A percentile compares a stretch with the other conserved stretches of the same genome.
These are phyloP conservation scores for Lysiphlebus fabarum DNA, from an alignment of 1,140 invertebrate genomes.

Conservation along the genomic window DNA sequence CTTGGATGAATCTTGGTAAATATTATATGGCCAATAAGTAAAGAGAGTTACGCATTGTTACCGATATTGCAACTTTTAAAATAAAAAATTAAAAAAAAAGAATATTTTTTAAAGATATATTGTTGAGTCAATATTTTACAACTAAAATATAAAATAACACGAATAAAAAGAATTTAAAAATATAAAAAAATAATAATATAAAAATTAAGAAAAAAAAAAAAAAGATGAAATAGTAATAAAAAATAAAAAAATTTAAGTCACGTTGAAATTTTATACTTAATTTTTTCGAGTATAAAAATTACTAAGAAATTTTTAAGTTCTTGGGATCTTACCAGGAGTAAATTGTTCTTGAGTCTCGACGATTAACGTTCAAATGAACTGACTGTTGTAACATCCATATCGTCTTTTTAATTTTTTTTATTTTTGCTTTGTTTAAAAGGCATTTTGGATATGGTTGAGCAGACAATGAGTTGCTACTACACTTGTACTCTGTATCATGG, in stretches of 20 bases:
- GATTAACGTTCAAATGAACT: conserved; percentile 44
- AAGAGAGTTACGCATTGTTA: conserved; percentile 23
- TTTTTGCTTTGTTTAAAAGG: conserved; percentile 29
- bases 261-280: background rate
- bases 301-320: conserved; percentile 19
- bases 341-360: conserved; percentile 33
- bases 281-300: background rate
- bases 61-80: conserved; percentile 22
- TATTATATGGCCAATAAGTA: conserved; percentile 10
- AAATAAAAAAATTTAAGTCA: conserved; percentile 2
- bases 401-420: background rate
- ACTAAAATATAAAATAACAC: background rate
- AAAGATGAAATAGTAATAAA: background rate
- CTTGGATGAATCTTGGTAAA: background rate
- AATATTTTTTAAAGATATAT: conserved; percentile 8
- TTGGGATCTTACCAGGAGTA: conserved; percentile 18
- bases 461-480: conserved; percentile 34
- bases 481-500: background rate
- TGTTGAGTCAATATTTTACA: background rate
- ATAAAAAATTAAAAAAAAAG: too few species aligned
- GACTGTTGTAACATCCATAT: background rate
- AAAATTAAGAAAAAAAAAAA: conserved; percentile 4
- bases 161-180: background rate
- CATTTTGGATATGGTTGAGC: conserved; percentile 27
- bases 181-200: conserved; percentile 1